Base-by-base conservation (phyloP, 2,888 invertebrate genomes). In the Drosophila mulleri region DNA sequence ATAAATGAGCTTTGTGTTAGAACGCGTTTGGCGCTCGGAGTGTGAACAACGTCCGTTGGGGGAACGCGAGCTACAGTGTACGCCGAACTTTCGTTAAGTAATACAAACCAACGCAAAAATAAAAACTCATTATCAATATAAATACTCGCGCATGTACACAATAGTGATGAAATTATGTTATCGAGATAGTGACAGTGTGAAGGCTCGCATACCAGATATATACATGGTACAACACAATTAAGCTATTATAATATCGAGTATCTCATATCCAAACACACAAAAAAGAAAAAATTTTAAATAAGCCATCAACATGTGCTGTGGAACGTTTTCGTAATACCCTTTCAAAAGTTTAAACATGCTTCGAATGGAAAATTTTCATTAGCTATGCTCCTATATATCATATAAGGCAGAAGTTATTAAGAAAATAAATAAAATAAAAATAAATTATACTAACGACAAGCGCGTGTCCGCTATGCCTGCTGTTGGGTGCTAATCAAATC, bases 401-500 rank as follows among this genome's bases (percentile, higher is more conserved):
- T 58, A 64, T 52, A 71, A 61, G 48, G 53, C 67, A 37, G 45
- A 53, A 23, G 20, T 11, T 63, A 65, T 78, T 77, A 65, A 88
- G 37, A 75, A 60, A 32, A 68, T 61, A 64, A 45, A 45, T n/a
- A 70, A 53, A 23, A 53, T 29, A 41, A 54, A 73, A 54, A 76
- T 86, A 88, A 84, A 84, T 86, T 85, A 78, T 80, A 85, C 80
- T 85, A 85, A 80, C 67, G 53, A 56, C 52, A 67, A 80, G 85
- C 88, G 81, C 75, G 83, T 82, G 88, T 85, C 69, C 44, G 37
- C 52, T 48, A 52, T 56, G 35, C 47, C 59, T 53, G 44, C 18
- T 53, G 62, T 16, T 44, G 67, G 65, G 69, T 80, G 88, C 75
- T 83, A 83, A 88, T 83, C 52, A 69, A 78, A 41, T 41, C 52